phyloP scores from a whole-genome alignment of 1,140 invertebrate genomes.

The Drosophila busckii region DNA sequence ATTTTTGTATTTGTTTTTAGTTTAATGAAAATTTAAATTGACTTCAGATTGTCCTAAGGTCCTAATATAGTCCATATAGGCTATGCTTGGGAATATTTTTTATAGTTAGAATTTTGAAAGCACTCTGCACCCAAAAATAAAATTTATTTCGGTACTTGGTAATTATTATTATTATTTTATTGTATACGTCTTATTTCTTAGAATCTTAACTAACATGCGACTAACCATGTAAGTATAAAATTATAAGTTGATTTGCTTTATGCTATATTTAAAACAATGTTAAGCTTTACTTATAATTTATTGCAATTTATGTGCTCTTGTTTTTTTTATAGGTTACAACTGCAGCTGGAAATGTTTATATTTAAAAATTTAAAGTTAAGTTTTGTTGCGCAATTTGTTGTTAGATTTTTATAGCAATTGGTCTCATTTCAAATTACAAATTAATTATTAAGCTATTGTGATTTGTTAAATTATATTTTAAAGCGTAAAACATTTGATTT shows the following conservation, averaged over 20 bases:
- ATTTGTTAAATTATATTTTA: constrained; percentile 31
- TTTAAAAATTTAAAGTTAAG: no score
- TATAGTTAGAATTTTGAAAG: constrained; percentile 27
- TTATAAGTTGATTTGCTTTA: constrained; percentile 32
- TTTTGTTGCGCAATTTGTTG: constrained; percentile 36
- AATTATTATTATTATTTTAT: constrained; percentile 44
- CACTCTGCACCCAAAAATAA: constrained; percentile 29
- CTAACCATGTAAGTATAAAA: constrained; percentile 72
- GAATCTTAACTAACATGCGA: constrained; percentile 72
- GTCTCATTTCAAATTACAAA: constrained; percentile 54
- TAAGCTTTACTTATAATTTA: constrained; percentile 11
- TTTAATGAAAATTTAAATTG: no score
- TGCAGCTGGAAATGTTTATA: constrained; percentile 44
- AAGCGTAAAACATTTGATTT: constrained; percentile 5
- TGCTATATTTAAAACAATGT: neutral
- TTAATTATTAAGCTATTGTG: constrained; percentile 45
- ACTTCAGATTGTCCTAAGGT: no score
- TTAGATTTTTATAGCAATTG: constrained; percentile 48
- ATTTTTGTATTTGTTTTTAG: no score
- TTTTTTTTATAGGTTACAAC: constrained; percentile 50
- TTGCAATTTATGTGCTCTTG: constrained; percentile 2
- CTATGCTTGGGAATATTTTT: constrained; percentile 3
- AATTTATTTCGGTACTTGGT: constrained; percentile 38
- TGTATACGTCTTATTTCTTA: constrained; percentile 63
- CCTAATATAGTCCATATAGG: neutral